These are phyloP conservation scores for Macrosiphum euphorbiae DNA, from an alignment of 2,888 invertebrate species.

Conservation along the genomic window DNA sequence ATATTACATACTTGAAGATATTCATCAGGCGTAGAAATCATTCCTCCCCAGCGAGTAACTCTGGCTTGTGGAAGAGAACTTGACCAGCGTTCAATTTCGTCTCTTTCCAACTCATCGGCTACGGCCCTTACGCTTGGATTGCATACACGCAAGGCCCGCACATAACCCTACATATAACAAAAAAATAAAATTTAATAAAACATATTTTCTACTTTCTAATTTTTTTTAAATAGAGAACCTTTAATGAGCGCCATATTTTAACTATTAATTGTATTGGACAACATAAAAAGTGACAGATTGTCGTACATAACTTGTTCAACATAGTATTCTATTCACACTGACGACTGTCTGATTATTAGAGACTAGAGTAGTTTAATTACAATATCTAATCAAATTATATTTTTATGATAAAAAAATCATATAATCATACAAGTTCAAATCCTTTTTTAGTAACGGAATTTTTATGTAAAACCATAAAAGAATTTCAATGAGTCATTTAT, in stretches of 20 bases:
- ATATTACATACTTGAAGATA: conserved; percentile 81
- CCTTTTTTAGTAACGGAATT: neutral
- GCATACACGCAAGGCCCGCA: conserved; percentile 91
- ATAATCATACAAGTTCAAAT: neutral
- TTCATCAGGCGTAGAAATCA: conserved; percentile 98
- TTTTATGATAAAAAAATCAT: neutral
- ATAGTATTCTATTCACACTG: neutral
- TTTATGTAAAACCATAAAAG: neutral
- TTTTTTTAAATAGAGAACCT: neutral
- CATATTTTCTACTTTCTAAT: neutral
- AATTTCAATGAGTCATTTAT: conserved; percentile 42
- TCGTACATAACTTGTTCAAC: neutral
- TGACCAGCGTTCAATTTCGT: conserved; percentile 93
- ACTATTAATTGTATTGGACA: neutral
- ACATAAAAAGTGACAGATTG: neutral
- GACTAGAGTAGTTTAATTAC: neutral
- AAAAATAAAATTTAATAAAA: conserved; percentile 26
- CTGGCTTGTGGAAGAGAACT: conserved; percentile 84
- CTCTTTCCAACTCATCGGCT: conserved; percentile 94
- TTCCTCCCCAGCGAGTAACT: conserved; percentile 97
- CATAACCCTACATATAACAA: conserved; percentile 79
- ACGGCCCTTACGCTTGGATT: conserved; percentile 93
- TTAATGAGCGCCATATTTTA: neutral
- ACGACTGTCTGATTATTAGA: neutral
- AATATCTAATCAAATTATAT: neutral